Conservation (phyloP, 1,140 invertebrate genomes). For the Latrodectus geometricus region DNA sequence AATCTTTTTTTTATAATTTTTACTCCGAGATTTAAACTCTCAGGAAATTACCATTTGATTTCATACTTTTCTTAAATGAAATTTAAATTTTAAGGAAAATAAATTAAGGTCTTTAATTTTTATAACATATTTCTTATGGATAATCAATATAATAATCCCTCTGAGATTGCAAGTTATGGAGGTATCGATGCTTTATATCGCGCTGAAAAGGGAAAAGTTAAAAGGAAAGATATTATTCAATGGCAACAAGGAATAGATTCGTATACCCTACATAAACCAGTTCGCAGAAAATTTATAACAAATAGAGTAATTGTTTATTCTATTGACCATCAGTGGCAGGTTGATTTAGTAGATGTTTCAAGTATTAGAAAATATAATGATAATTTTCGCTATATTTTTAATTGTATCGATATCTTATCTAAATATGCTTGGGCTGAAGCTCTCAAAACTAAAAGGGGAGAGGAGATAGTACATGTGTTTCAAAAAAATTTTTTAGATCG, state of each 20-base stretch:
- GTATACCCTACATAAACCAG: slow-evolving; percentile 2
- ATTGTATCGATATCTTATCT: slow-evolving; percentile 64
- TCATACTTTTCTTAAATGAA: too few species aligned
- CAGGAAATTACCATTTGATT: too few species aligned
- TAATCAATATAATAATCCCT: too few species aligned
- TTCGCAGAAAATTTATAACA: not conserved
- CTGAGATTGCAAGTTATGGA: slow-evolving; percentile 11
- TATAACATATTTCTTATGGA: too few species aligned
- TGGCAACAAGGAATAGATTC: not conserved
- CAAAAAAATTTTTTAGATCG: not conserved
- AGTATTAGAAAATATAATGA: slow-evolving; percentile 60
- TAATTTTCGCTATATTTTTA: slow-evolving; percentile 63
- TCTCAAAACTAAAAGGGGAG: slow-evolving; percentile 62
- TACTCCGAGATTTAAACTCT: too few species aligned
- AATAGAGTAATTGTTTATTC: not conserved
- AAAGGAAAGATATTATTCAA: not conserved
- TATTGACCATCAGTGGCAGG: slow-evolving; percentile 59
- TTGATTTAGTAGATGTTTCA: slow-evolving; percentile 64
- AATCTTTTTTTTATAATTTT: too few species aligned
- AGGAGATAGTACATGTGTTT: slow-evolving; percentile 28
- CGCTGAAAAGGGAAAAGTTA: not conserved
- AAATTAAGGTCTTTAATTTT: too few species aligned
- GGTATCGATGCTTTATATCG: not conserved
- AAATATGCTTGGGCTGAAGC: slow-evolving; percentile 64
- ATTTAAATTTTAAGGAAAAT: too few species aligned